These are phyloP conservation scores for Cebidichthys violaceus DNA, from an alignment of 2,113 vertebrate genomes.

Conservation along the genomic window DNA sequence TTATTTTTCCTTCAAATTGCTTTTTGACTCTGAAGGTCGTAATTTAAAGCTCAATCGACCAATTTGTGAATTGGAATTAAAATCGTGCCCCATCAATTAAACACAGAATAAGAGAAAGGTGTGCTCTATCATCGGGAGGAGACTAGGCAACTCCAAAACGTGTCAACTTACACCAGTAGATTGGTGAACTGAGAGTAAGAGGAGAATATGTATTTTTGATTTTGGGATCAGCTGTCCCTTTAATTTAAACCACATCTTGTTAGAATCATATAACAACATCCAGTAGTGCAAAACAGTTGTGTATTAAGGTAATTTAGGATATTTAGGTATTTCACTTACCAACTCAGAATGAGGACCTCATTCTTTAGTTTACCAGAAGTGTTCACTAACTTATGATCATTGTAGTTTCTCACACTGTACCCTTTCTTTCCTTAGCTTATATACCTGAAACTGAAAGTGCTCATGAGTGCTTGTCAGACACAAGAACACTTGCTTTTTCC, in stretches of 20 bases:
- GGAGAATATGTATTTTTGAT: too few species aligned
- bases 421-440: not conserved
- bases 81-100: too few species aligned
- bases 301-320: not conserved
- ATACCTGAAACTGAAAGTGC: not conserved
- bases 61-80: too few species aligned
- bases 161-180: too few species aligned
- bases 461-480: not conserved
- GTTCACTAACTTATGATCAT: not conserved
- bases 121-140: too few species aligned
- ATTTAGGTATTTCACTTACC: not conserved
- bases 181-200: too few species aligned
- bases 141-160: too few species aligned
- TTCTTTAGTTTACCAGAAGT: not conserved
- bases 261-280: not conserved
- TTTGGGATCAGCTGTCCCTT: too few species aligned
- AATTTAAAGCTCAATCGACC: too few species aligned
- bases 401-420: not conserved
- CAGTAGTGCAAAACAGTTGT: not conserved
- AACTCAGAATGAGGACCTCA: not conserved
- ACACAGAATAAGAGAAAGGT: too few species aligned
- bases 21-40: too few species aligned
- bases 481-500: not conserved
- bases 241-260: not conserved
- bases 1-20: too few species aligned